Base-by-base conservation (phyloP, 2,888 invertebrate genomes). In the Leucoma salicis region DNA sequence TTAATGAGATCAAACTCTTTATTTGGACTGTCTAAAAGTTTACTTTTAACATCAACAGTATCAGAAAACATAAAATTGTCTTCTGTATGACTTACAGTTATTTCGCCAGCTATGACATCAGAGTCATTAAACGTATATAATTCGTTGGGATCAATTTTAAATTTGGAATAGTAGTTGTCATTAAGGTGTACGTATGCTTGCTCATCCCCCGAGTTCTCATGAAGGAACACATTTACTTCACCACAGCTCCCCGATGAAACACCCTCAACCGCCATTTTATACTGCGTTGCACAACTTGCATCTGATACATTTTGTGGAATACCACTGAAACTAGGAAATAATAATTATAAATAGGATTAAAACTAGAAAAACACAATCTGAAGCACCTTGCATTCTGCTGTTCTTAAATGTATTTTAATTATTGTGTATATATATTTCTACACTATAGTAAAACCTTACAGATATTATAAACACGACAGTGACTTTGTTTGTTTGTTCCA, bases 251-350 rank as follows among this genome's bases (percentile, higher is more conserved):
- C 77, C n/a, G 61, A 49, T n/a, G 86, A 74, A 42, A 82, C 88
- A 50, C 81, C 78, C 48, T 88, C 89, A 46, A 84, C 86, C 59
- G 82, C 83, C 87, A 89, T 84, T 70, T 88, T 89, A 72, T 86
- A 89, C 57, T 88, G 88, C 48, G 89, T 79, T 51, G 90, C 88
- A 66, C 90, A 90, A 66, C 87, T 90, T 24, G 82, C 78, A 69
- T 90, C 90, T 44, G 90, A 82, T 76, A 90, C 81, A 70, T 75
- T 87, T 78, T 90, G 90, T 78, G 87, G 78, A 70, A 90, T 84
- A 70, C 86, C 88, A 76, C 86, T 85, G 70, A 85, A 90, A 72
- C 90, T 90, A 46, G 15, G 2, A 32, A 14, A 15, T 2, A 29
- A 27, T 10, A 27, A n/a, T 27, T 3, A 27, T n/a, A 18, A 18